phyloP scores from a whole-genome alignment of 2,797 vertebrate species.

The Sebastes aleutianus region DNA sequence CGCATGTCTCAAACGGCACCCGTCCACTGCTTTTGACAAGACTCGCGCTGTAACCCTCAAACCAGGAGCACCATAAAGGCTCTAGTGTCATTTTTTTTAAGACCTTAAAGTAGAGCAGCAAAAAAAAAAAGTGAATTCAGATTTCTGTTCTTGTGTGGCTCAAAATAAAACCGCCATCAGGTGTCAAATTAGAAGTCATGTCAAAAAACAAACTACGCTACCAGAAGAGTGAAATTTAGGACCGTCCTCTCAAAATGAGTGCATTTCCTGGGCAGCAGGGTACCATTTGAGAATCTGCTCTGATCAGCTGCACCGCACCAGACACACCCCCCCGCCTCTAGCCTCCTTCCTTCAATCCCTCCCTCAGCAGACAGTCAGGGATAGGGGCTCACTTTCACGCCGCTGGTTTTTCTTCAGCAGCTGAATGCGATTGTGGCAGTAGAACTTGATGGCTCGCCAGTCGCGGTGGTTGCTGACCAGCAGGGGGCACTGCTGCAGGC shows the following conservation, averaged over 20 bases:
- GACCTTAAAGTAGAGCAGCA: constrained; percentile 52
- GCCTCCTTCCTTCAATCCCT: not conserved
- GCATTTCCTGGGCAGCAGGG: constrained; percentile 43
- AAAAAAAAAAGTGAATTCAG: not conserved
- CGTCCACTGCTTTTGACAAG: constrained; percentile 36
- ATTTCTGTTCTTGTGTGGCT: constrained; percentile 27
- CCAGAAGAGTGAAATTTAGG: constrained; percentile 40
- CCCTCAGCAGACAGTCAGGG: constrained; percentile 77
- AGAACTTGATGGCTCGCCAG: constrained; percentile 87
- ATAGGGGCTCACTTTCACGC: constrained; percentile 69
- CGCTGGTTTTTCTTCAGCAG: constrained; percentile 85
- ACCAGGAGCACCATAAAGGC: constrained; percentile 28
- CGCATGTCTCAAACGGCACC: constrained; percentile 43
- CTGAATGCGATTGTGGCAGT: constrained; percentile 88
- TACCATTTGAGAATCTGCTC: constrained; percentile 59
- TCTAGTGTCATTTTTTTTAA: constrained; percentile 48
- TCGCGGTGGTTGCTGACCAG: constrained; percentile 84
- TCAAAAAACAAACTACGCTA: constrained; percentile 5
- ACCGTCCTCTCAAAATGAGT: constrained; percentile 41
- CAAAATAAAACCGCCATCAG: constrained; percentile 18
- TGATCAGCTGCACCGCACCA: constrained; percentile 22
- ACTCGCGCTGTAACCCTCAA: constrained; percentile 4
- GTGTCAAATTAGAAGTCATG: constrained; percentile 20
- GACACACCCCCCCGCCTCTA: not conserved
- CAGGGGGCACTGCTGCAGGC: constrained; percentile 84